phyloP scores from a whole-genome alignment of 1,140 invertebrate species.

The Chymomyza costata region DNA sequence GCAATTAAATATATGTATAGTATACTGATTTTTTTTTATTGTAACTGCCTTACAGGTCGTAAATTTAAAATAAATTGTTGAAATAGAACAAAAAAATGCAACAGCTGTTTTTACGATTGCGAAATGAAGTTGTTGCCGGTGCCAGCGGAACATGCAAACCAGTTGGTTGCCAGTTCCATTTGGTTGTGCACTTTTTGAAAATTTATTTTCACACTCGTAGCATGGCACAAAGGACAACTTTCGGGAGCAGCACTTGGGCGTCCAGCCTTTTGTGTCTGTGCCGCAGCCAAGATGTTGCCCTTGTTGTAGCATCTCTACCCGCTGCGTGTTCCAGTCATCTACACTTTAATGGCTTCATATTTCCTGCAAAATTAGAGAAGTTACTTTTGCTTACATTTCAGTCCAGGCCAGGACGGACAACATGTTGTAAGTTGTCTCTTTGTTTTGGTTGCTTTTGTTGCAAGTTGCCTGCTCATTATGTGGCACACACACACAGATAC shows the following conservation, averaged over 20 bases:
- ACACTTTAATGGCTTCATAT: slow-evolving; percentile 74
- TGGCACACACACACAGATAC: slow-evolving; percentile 22
- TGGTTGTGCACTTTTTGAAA: slow-evolving; percentile 42
- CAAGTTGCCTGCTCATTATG: slow-evolving; percentile 66
- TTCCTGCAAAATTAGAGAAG: slow-evolving; percentile 72
- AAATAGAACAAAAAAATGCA: slow-evolving; percentile 54
- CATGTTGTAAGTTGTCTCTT: slow-evolving; percentile 25
- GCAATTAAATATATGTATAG: slow-evolving; percentile 65
- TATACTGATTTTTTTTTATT: slow-evolving; percentile 9
- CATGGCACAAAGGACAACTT: slow-evolving; percentile 58
- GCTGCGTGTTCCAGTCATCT: slow-evolving; percentile 22
- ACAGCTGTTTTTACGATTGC: slow-evolving; percentile 55
- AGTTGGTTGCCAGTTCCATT: slow-evolving; percentile 38
- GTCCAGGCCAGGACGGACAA: slow-evolving; percentile 24
- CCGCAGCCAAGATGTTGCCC: slow-evolving; percentile 63
- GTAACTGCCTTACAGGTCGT: slow-evolving; percentile 19
- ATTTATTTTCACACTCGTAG: slow-evolving; percentile 69
- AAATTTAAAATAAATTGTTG: slow-evolving; percentile 52
- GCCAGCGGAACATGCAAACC: slow-evolving; percentile 45
- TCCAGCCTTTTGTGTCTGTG: slow-evolving; percentile 31
- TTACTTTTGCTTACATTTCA: slow-evolving; percentile 58
- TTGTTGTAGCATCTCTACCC: slow-evolving; percentile 27
- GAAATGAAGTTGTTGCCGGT: background rate
- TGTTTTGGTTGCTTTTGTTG: slow-evolving; percentile 42
- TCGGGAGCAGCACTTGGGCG: slow-evolving; percentile 17